Evolutionary conservation across 2,888 invertebrate genomes (phyloP), one percentile per base, ranked within the genome.

Genomic region (Ectropis crepuscularia): DNA sequence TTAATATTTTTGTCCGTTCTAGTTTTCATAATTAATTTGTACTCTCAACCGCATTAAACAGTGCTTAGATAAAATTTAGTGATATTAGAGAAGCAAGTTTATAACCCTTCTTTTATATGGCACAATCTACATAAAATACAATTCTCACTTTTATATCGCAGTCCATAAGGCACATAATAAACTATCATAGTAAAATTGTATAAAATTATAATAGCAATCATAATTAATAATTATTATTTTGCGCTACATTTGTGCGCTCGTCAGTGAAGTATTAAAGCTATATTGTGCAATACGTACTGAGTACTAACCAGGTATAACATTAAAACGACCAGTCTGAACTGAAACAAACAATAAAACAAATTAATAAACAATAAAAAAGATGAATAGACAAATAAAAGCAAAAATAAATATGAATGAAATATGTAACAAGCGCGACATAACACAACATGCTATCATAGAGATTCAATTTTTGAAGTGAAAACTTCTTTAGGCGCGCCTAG

Each of bases 321-420:
- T 83, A 91, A 78, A 91, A 72, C 45, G 90, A 91, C 86, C 88
- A 88, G 62, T 88, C 79, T 69, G 83, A 90, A 87, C 91, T 91
- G 91, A 85, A 92, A 92, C 91, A 91, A 90, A 87, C 47, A 78
- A 77, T 65, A 70, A 78, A 73, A 71, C 62, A 70, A 74, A 68
- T 70, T 75, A 76, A 76, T 64, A 28, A 41, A 41, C 38, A 28
- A 41, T 5, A 41, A 51, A 51, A 51, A 5, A 16, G 5, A 37
- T 58, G 57, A 70, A 60, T 37, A 59, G 16, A 28, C 16, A 60
- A 69, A 67, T 38, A 48, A 67, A 68, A 49, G 59, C 65, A 37
- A 58, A 54, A 53, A 59, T n/a, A n/a, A n/a, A n/a, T n/a, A n/a
- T n/a, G 16, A 55, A 54, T 5, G 39, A 48, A 53, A 16, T 38